Conservation (phyloP, 1,140 invertebrate species). For the Bombus soroeensis region DNA sequence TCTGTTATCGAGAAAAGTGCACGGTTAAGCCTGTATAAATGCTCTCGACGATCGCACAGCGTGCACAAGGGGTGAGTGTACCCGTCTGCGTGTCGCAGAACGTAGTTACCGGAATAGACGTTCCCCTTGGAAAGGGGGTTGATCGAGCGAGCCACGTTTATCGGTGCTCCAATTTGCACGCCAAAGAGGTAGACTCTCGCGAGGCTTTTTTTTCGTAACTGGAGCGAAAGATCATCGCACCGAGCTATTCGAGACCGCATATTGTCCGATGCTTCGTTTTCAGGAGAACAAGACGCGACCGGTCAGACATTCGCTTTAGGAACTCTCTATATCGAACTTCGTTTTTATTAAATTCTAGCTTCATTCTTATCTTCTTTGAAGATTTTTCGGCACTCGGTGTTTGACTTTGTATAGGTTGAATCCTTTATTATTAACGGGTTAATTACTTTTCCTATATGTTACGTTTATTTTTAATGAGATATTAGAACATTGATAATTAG, state of each 20-base stretch:
- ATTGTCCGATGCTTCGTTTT: not conserved
- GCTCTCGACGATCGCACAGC: not conserved
- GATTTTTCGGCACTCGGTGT: not conserved
- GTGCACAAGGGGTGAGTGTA: conserved; percentile 13
- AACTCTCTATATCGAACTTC: not conserved
- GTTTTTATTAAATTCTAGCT: no score
- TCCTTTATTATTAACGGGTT: no score
- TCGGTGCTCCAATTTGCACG: conserved; percentile 45
- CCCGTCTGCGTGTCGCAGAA: conserved; percentile 8
- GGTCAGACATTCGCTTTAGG: not conserved
- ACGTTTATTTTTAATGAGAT: no score
- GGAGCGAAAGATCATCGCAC: conserved; percentile 26
- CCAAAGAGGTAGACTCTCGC: conserved; percentile 2
- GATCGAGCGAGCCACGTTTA: conserved; percentile 36
- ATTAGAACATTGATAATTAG: no score
- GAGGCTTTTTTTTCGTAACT: conserved; percentile 32
- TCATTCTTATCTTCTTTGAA: not conserved
- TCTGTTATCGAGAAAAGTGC: not conserved
- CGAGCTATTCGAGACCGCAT: not conserved
- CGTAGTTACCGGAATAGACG: conserved; percentile 34
- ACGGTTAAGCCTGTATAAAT: not conserved
- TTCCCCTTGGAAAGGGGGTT: conserved; percentile 24
- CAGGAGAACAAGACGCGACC: not conserved
- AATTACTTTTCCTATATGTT: no score
- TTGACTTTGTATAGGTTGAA: not conserved